Evolutionary conservation across 2,113 vertebrate species (phyloP).

Genomic region (Lasiurus borealis): DNA sequence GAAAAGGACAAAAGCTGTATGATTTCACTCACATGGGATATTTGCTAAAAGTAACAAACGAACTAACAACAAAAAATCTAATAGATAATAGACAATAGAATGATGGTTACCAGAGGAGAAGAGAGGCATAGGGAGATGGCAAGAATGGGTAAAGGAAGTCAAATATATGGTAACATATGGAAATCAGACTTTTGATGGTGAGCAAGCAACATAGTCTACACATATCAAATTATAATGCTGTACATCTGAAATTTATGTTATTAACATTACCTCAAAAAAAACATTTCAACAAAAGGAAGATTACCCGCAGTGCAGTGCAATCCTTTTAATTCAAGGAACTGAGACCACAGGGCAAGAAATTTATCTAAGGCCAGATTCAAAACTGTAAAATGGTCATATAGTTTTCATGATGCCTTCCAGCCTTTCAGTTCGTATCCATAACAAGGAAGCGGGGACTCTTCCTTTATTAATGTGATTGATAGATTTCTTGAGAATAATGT

Average conservation of each 20-base stretch:
- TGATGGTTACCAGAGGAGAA: not conserved
- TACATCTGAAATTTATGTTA: not conserved
- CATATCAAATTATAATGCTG: not conserved
- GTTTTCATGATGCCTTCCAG: slow-evolving; percentile 20
- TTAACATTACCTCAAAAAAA: not conserved
- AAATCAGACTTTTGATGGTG: not conserved
- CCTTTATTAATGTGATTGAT: slow-evolving; percentile 34
- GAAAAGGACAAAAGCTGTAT: not conserved
- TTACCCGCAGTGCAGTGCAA: not conserved
- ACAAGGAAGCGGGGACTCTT: not conserved
- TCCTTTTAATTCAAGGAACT: slow-evolving; percentile 39
- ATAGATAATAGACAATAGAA: not conserved
- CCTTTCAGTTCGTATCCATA: slow-evolving; percentile 38
- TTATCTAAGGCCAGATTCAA: slow-evolving; percentile 55
- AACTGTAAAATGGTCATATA: slow-evolving; percentile 26
- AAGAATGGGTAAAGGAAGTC: not conserved
- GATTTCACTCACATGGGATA: not conserved
- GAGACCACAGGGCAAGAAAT: slow-evolving; percentile 27
- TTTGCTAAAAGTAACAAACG: not conserved
- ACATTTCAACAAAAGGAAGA: not conserved
- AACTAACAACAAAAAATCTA: not conserved
- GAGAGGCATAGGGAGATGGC: not conserved
- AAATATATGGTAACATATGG: not conserved
- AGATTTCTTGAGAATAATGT: slow-evolving; percentile 51
- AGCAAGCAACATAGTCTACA: not conserved